These are phyloP conservation scores for Piscicola geometra DNA, from an alignment of 2,888 invertebrate species.

Conservation along the genomic window DNA sequence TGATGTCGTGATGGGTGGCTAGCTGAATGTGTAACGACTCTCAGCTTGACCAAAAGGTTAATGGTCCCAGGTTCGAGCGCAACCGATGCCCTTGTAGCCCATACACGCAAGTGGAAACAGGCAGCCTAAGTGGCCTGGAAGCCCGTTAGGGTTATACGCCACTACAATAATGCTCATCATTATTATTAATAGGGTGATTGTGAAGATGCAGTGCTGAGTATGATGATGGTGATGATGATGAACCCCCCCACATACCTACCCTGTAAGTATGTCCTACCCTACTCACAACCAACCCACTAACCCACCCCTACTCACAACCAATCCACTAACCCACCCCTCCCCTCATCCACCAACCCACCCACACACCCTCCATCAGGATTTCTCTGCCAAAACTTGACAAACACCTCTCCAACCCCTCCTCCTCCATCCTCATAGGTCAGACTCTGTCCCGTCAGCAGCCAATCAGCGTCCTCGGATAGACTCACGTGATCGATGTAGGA, in stretches of 20 bases:
- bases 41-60: not conserved
- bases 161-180: too few relatives aligned
- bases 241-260: not conserved
- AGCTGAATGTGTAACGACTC: too few relatives aligned
- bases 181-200: too few relatives aligned
- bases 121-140: too few relatives aligned
- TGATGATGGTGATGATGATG: too few relatives aligned
- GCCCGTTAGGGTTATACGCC: too few relatives aligned
- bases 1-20: not conserved
- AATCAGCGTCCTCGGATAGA: slow-evolving; percentile 64
- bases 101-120: too few relatives aligned
- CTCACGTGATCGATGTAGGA: slow-evolving; percentile 66
- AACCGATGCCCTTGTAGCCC: too few relatives aligned
- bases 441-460: slow-evolving; percentile 66
- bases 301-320: not conserved
- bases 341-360: too few relatives aligned
- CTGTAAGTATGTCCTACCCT: not conserved
- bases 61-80: too few relatives aligned
- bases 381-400: slow-evolving; percentile 71
- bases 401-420: slow-evolving; percentile 63
- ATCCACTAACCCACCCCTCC: not conserved
- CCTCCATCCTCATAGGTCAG: slow-evolving; percentile 59
- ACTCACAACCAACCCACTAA: too few relatives aligned
- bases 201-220: not conserved
- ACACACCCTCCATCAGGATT: slow-evolving; percentile 54